Percentiles rank a stretch among this genome's conserved stretches.
These are phyloP conservation scores for Lymantria dispar DNA, from an alignment of 2,888 invertebrate genomes.

Conservation along the genomic window DNA sequence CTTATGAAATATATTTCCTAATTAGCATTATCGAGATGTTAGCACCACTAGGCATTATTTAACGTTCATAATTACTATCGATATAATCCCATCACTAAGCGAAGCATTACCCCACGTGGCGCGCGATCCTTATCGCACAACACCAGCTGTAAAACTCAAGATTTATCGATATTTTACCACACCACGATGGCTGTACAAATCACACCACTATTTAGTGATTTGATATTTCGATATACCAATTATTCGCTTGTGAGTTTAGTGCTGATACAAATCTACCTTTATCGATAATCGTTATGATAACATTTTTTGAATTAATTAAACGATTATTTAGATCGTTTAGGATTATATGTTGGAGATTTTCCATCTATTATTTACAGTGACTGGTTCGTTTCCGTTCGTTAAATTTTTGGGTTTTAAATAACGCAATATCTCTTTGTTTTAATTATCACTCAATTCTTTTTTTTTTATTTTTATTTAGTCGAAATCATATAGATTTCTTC, in stretches of 20 bases:
- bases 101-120: slow-evolving; percentile 72
- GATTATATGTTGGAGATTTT: not conserved
- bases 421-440: too few species aligned
- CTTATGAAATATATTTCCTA: slow-evolving; percentile 19
- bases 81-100: slow-evolving; percentile 48
- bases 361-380: not conserved
- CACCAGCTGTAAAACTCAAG: slow-evolving; percentile 80
- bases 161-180: slow-evolving; percentile 79
- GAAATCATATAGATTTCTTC: too few species aligned
- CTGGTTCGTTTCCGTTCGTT: not conserved
- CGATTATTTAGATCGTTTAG: slow-evolving; percentile 10
- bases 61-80: slow-evolving; percentile 30
- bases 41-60: slow-evolving; percentile 32
- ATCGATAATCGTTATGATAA: slow-evolving; percentile 29
- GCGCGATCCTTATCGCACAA: slow-evolving; percentile 71
- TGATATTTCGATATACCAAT: slow-evolving; percentile 48
- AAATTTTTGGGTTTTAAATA: not conserved
- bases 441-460: too few species aligned
- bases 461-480: too few species aligned
- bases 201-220: slow-evolving; percentile 67
- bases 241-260: slow-evolving; percentile 33
- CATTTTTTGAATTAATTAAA: slow-evolving; percentile 31
- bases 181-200: slow-evolving; percentile 69
- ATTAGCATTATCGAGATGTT: slow-evolving; percentile 26
- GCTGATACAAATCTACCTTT: slow-evolving; percentile 22